A percentile compares a stretch with the other conserved stretches of the same genome.
Conservation (phyloP, 2,797 vertebrate genomes). For the Paratrypauchen microcephalus region DNA sequence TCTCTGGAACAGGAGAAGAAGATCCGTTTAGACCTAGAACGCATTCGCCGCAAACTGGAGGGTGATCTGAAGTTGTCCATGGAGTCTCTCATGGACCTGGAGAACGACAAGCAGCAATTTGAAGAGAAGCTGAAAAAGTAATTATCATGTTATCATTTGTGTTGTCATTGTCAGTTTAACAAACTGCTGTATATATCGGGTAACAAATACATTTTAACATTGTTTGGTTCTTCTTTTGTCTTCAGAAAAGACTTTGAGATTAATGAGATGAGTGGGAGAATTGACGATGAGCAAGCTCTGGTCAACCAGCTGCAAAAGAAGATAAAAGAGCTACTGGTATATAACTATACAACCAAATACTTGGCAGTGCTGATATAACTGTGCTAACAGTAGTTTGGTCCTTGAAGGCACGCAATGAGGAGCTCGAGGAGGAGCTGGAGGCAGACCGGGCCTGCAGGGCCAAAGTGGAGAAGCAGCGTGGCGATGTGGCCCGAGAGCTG, state of each 20-base stretch:
- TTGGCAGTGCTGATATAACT: neutral
- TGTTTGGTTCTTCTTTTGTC: neutral
- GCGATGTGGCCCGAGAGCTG: slow-evolving; percentile 85
- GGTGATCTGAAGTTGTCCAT: slow-evolving; percentile 90
- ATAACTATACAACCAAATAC: neutral
- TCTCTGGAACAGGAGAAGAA: slow-evolving; percentile 95
- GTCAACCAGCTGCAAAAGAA: slow-evolving; percentile 90
- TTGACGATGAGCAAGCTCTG: slow-evolving; percentile 87
- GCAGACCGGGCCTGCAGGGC: slow-evolving; percentile 84
- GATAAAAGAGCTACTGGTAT: slow-evolving; percentile 91
- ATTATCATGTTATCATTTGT: too few relatives aligned
- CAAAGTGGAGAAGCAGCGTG: slow-evolving; percentile 90
- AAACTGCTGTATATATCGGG: neutral
- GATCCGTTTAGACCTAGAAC: slow-evolving; percentile 89
- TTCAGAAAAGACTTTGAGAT: slow-evolving; percentile 91
- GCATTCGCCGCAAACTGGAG: slow-evolving; percentile 89
- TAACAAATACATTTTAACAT: neutral
- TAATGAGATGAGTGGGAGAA: slow-evolving; percentile 82
- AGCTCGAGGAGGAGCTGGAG: slow-evolving; percentile 94
- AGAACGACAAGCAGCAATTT: slow-evolving; percentile 92
- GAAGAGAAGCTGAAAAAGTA: slow-evolving; percentile 94
- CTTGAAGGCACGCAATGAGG: slow-evolving; percentile 85
- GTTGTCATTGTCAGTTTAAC: neutral
- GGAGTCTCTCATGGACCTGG: slow-evolving; percentile 88
- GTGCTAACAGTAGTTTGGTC: neutral